phyloP scores from a whole-genome alignment of 2,797 vertebrate genomes.

The Anisognathus igniventris region DNA sequence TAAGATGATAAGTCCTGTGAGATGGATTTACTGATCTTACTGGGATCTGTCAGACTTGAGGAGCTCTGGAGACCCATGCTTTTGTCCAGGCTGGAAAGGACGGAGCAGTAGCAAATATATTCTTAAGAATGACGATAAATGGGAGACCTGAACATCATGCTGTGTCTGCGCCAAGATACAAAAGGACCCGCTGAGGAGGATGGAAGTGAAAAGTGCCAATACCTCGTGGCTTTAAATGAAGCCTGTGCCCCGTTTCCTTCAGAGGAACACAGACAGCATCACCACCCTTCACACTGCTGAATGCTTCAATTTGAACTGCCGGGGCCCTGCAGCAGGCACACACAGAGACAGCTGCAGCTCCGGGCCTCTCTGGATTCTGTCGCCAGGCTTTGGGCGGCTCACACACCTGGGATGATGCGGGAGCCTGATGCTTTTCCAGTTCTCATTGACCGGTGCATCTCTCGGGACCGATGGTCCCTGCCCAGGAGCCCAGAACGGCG shows the following conservation, averaged over 20 bases:
- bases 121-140: not conserved
- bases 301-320: rapidly evolving
- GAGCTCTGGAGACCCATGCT: not conserved
- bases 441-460: rapidly evolving
- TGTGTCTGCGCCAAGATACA: not conserved
- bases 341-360: not conserved
- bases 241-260: not conserved
- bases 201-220: not conserved
- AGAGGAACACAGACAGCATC: not conserved
- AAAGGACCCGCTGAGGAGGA: not conserved
- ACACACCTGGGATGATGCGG: not conserved
- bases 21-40: not conserved
- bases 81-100: not conserved
- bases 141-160: not conserved
- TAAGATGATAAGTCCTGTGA: not conserved
- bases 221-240: not conserved
- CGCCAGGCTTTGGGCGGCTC: not conserved
- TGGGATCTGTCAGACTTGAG: not conserved
- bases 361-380: not conserved
- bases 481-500: rapidly evolving
- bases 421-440: rapidly evolving
- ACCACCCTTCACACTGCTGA: not conserved
- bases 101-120: not conserved
- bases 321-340: not conserved
- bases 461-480: not conserved